Conservation (phyloP, 2,888 invertebrate species). For the Isoperla grammatica region DNA sequence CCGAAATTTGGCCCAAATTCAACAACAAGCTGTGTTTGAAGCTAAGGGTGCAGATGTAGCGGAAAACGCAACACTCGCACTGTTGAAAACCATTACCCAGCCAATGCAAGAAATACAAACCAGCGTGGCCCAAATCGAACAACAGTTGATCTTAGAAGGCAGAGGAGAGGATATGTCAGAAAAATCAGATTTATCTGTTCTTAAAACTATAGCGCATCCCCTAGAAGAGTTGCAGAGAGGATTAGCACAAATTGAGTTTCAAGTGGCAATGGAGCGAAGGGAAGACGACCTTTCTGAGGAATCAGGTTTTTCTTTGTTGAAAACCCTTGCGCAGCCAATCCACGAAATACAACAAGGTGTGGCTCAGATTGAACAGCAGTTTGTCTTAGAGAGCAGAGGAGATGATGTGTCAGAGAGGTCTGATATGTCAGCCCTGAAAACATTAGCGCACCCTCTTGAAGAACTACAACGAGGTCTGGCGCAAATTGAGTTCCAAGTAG, state of each 20-base stretch:
- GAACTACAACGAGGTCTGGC: conserved; percentile 21
- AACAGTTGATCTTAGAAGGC: conserved; percentile 14
- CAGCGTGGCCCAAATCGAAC: conserved; percentile 19
- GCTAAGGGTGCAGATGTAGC: background rate
- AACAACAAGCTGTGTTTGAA: conserved; percentile 21
- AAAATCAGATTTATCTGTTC: conserved; percentile 22
- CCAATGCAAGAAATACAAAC: conserved; percentile 23
- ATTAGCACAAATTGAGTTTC: conserved; percentile 22
- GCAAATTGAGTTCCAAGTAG: conserved; percentile 37
- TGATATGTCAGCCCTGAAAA: conserved; percentile 12
- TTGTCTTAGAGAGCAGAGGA: conserved; percentile 19
- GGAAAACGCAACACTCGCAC: background rate
- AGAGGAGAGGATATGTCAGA: conserved; percentile 28
- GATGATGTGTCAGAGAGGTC: conserved; percentile 9
- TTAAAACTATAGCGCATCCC: conserved; percentile 22
- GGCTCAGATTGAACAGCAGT: conserved; percentile 23
- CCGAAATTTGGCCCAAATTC: conserved; percentile 14
- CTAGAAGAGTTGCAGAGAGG: conserved; percentile 25
- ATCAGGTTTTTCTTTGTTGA: conserved; percentile 34
- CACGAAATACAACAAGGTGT: conserved; percentile 37
- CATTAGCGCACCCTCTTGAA: conserved; percentile 23
- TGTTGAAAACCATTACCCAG: conserved; percentile 18
- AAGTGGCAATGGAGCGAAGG: conserved; percentile 20
- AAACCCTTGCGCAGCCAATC: conserved; percentile 38
- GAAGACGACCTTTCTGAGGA: conserved; percentile 20